phyloP scores from a whole-genome alignment of 2,797 vertebrate genomes.

The Salmo trutta region DNA sequence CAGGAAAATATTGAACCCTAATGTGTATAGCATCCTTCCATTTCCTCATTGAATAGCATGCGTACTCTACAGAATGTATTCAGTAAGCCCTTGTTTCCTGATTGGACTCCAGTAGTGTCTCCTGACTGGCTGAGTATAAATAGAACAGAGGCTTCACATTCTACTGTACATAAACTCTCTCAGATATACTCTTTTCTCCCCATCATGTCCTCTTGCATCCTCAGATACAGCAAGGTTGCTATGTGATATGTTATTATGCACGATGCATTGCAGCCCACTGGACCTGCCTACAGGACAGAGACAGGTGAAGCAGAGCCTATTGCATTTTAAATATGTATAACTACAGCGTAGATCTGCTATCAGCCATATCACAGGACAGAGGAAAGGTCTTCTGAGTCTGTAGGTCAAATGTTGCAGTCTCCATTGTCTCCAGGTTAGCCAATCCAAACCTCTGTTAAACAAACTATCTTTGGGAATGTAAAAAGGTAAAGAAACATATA shows the following conservation, averaged over 20 bases:
- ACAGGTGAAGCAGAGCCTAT: constrained; percentile 12
- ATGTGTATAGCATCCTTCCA: background rate
- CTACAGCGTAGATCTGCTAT: constrained; percentile 24
- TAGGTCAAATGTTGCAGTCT: background rate
- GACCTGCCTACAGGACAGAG: constrained; percentile 32
- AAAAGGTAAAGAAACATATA: background rate
- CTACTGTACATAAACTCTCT: constrained; percentile 23
- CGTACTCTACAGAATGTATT: background rate
- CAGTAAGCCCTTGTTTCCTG: constrained; percentile 17
- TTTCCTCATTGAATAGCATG: background rate
- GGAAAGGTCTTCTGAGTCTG: constrained; percentile 11
- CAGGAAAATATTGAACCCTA: too few relatives aligned
- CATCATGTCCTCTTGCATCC: constrained; percentile 29
- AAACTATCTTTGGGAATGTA: background rate
- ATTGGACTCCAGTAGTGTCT: constrained; percentile 30
- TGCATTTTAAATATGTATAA: constrained; percentile 37
- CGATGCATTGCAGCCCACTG: constrained; percentile 5
- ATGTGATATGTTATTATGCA: constrained; percentile 16
- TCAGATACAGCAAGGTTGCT: constrained; percentile 1
- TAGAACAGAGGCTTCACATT: constrained; percentile 30
- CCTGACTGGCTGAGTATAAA: constrained; percentile 37
- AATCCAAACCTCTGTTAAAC: background rate
- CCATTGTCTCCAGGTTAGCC: background rate
- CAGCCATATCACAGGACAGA: background rate
- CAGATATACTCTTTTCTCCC: constrained; percentile 8